Evolutionary conservation across 92 coral and sea anemone species (phyloP).

Genomic region (Ricordea florida): DNA sequence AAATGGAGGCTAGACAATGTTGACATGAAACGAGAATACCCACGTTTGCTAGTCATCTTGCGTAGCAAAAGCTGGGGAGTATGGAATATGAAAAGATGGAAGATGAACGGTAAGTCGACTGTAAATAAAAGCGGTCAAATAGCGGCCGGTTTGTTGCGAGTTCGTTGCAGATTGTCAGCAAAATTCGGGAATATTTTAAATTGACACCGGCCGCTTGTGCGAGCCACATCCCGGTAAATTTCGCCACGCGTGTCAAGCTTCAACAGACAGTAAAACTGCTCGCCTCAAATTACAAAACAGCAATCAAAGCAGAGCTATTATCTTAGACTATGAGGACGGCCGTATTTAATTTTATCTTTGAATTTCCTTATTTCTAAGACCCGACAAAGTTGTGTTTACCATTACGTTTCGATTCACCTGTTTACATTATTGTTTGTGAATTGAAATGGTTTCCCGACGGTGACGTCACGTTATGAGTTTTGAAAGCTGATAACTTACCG

Average conservation of each 20-base stretch:
- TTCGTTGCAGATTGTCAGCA: not conserved
- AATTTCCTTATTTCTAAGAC: slow-evolving; percentile 8
- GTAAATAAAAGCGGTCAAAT: too few species aligned
- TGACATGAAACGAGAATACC: slow-evolving; percentile 35
- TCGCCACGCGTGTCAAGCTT: not conserved
- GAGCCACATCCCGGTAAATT: not conserved
- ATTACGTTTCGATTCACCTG: slow-evolving; percentile 27
- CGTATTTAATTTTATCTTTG: slow-evolving; percentile 33
- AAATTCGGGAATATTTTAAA: slow-evolving; percentile 4
- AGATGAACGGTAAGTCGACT: slow-evolving; percentile 72
- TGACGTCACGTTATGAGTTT: slow-evolving; percentile 39
- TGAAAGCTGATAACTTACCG: too few species aligned
- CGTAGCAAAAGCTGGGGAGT: slow-evolving; percentile 40
- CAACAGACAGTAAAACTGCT: not conserved
- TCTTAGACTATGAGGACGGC: not conserved
- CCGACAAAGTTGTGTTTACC: slow-evolving; percentile 33
- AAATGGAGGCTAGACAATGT: slow-evolving; percentile 57
- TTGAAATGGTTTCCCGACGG: slow-evolving; percentile 21
- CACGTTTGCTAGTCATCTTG: slow-evolving; percentile 18
- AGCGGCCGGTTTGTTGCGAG: not conserved
- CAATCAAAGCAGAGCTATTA: not conserved
- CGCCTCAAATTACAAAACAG: too few species aligned
- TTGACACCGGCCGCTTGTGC: not conserved
- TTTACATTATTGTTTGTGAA: slow-evolving; percentile 10
- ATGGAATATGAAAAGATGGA: slow-evolving; percentile 82